phyloP scores from a whole-genome alignment of 1,140 invertebrate species.

The Caenorhabditis tropicalis region DNA sequence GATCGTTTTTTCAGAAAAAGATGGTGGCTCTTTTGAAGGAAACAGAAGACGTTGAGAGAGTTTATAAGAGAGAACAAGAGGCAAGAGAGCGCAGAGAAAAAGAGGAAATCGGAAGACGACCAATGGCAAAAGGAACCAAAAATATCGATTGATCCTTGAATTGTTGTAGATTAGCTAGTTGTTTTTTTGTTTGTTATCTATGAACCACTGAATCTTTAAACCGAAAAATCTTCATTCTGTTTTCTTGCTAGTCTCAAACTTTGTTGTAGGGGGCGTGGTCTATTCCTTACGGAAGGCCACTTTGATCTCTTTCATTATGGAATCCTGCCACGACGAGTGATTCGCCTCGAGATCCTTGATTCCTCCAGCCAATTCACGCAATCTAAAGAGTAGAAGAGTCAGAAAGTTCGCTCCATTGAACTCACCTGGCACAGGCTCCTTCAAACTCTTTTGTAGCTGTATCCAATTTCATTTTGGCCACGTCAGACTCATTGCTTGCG shows the following conservation, averaged over 20 bases:
- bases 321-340: slow-evolving; percentile 16
- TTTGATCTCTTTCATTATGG: slow-evolving; percentile 21
- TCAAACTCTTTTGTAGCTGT: neutral
- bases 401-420: neutral
- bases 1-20: slow-evolving; percentile 59
- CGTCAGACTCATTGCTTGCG: neutral
- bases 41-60: slow-evolving; percentile 58
- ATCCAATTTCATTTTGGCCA: neutral
- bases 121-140: neutral
- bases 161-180: neutral
- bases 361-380: neutral
- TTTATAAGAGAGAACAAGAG: slow-evolving; percentile 50
- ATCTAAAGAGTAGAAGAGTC: neutral
- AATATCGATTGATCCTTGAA: neutral
- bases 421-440: neutral
- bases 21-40: slow-evolving; percentile 60
- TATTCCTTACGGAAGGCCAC: slow-evolving; percentile 12
- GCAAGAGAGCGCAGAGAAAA: slow-evolving; percentile 9
- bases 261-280: too few relatives aligned
- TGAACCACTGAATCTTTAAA: neutral
- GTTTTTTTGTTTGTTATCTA: neutral
- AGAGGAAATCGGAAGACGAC: slow-evolving; percentile 9
- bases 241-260: too few relatives aligned
- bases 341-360: neutral
- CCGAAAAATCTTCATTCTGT: too few relatives aligned